phyloP scores from a whole-genome alignment of 2,797 vertebrate genomes.

The Tapera naevia region DNA sequence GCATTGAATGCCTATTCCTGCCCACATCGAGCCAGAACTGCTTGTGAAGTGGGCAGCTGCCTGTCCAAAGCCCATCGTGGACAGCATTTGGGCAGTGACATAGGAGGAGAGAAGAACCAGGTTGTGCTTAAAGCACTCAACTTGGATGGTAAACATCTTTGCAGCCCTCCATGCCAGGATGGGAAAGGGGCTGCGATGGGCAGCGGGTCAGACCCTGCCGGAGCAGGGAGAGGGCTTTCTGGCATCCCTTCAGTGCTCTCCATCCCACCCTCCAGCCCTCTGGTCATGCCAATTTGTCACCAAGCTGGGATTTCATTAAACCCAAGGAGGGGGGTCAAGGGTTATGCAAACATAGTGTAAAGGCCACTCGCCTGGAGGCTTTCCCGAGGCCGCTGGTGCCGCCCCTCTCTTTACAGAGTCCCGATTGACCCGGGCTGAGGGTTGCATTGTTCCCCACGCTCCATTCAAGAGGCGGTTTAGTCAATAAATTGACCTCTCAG shows the following conservation, averaged over 20 bases:
- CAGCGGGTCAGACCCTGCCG: accelerated
- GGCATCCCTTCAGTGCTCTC: accelerated
- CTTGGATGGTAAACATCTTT: not conserved
- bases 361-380: slow-evolving; percentile 62
- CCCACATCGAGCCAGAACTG: accelerated
- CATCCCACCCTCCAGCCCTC: not conserved
- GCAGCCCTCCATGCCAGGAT: not conserved
- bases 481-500: slow-evolving; percentile 38
- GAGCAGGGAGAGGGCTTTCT: not conserved
- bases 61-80: not conserved
- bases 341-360: slow-evolving; percentile 59
- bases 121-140: accelerated
- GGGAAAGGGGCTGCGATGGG: not conserved
- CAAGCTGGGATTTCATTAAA: slow-evolving; percentile 55
- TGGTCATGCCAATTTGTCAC: slow-evolving; percentile 69
- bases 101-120: not conserved
- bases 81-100: not conserved
- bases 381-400: not conserved
- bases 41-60: accelerated
- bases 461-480: slow-evolving; percentile 50
- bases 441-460: not conserved
- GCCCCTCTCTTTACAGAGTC: slow-evolving; percentile 42
- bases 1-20: not conserved
- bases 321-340: slow-evolving; percentile 55
- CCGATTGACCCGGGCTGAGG: not conserved